A percentile compares a stretch with the other conserved stretches of the same genome.
phyloP scores from a whole-genome alignment of 1,140 invertebrate species.

The Drosophila ironensis region DNA sequence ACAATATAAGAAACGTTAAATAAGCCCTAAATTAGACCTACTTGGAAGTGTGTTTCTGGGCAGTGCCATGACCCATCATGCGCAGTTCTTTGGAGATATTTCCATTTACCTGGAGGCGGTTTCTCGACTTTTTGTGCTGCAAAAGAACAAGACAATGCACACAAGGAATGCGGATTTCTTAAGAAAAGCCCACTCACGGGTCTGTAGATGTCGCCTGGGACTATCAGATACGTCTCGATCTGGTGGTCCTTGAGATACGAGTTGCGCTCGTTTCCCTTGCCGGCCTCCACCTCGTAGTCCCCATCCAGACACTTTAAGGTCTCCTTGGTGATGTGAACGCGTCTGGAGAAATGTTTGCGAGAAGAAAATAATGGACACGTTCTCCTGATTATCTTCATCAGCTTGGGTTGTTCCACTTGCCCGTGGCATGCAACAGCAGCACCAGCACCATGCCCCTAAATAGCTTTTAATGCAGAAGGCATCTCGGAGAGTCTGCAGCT shows the following conservation, averaged over 20 bases:
- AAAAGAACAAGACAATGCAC: background rate
- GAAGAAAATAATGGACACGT: slow-evolving; percentile 4
- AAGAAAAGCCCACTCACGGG: slow-evolving; percentile 83
- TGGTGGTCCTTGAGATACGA: slow-evolving; percentile 94
- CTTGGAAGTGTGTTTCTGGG: slow-evolving; percentile 87
- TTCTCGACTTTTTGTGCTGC: slow-evolving; percentile 83
- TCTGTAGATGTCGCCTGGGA: slow-evolving; percentile 88
- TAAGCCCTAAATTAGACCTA: slow-evolving; percentile 83
- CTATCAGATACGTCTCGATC: slow-evolving; percentile 96
- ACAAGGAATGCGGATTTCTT: background rate
- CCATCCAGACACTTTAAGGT: slow-evolving; percentile 92
- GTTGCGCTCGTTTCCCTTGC: slow-evolving; percentile 91
- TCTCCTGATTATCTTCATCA: slow-evolving; percentile 21
- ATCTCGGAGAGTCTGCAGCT: slow-evolving; percentile 1
- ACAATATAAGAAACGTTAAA: no score
- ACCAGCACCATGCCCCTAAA: slow-evolving; percentile 23
- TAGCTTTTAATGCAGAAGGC: slow-evolving; percentile 57
- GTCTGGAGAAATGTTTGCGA: slow-evolving; percentile 83
- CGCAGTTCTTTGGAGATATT: slow-evolving; percentile 93
- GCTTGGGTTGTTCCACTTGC: slow-evolving; percentile 11
- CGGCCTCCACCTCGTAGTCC: slow-evolving; percentile 95
- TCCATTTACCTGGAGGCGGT: slow-evolving; percentile 86
- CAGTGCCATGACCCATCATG: slow-evolving; percentile 91
- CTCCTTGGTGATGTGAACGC: slow-evolving; percentile 97
- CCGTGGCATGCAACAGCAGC: slow-evolving; percentile 36